Base-by-base conservation (phyloP, 2,113 vertebrate species). In the Dipodomys merriami region DNA sequence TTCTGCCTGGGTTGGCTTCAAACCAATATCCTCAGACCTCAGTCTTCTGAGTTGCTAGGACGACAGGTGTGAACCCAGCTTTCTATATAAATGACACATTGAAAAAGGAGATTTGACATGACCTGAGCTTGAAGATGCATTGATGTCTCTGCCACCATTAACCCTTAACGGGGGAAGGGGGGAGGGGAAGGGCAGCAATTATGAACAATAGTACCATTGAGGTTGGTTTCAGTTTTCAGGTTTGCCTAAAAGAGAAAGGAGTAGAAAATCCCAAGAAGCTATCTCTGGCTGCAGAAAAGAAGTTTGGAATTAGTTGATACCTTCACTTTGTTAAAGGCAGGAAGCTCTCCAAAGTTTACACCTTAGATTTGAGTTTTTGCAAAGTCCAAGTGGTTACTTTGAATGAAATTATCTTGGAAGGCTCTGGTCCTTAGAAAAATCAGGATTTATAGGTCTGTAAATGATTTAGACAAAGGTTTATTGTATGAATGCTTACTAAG, bases 401-500 rank as follows among this genome's bases (percentile, higher is more conserved):
- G 6, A 79, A 87, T 71, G 39, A 91, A 92, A 7, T 15, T 49
- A 78, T 15, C 78, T 35, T 22, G 35, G 60, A 29, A 84, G 22
- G 16, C 23, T 62, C 10, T 90, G 46, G n/a, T 71, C 29, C 64
- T 93, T 49, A 85, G 57, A 49, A 49, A 79, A 95, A 86, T 19
- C 18, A 95, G 72, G 80, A 81, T 77, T 91, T 89, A 65, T 53
- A 95, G 27, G 4, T 23, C 27, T 88, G 18, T 88, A 64, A 78
- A 33, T 71, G 60, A 90, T 77, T 91, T 81, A 46, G 30, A 94
- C 13, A 83, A 74, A 83, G 11, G 6, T 91, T 92, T 84, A 65
- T 60, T 83, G 23, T 35, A 2, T 65, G 95, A 94, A 90, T 89
- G 81, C 44, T 83, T 89, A 91, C 68, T 74, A 23, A 95, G 67